Evolutionary conservation across 2,797 vertebrate genomes (phyloP), one percentile per base, ranked within the genome.

Genomic region (Mormyrus hasselquistii): DNA sequence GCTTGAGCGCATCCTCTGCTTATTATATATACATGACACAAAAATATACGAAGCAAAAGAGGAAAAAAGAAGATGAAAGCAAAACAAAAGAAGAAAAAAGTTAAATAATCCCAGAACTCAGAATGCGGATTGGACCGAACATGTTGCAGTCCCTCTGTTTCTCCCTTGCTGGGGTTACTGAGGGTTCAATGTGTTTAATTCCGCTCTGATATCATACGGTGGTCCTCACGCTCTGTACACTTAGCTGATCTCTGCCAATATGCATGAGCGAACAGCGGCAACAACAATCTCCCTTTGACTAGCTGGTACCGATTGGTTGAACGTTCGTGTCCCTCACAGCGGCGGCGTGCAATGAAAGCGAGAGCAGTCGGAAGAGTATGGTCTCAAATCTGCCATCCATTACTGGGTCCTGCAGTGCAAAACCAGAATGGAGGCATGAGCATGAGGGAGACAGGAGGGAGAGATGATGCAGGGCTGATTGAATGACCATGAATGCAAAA

Each of bases 1-100:
- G 95, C 94, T 94, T 90, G 94, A 93, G 93, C 93, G 90, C 92
- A 92, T 92, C 92, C 93, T 94, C 93, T 93, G 91, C 92, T 90
- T 49, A 85, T 41, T 22, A 34, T 53, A 85, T 53, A 49, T 85
- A 50, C 49, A 52, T 34, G n/a, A 85, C 47, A 88, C 47, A 44
- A 59, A 87, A 57, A 57, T 53, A 57, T 59, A 59, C 25, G 22
- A 55, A 87, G 34, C 34, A 57, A 86, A 52, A 86, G 12, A 16
- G 84, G 38, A 19, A 7, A 57, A 57, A 41, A 86, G 49, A 87
- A 34, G 85, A 59, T 55, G 38, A 85, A 85, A 57, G 52, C 52
- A 59, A 57, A 59, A 87, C 8, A 57, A 87, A 87, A 87, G 86
- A 87, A 87, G 34, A 57, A 57, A 34, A 62, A 29, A 85, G 44